phyloP scores from a whole-genome alignment of 2,113 vertebrate species.

The Microcebus lehilahytsara region DNA sequence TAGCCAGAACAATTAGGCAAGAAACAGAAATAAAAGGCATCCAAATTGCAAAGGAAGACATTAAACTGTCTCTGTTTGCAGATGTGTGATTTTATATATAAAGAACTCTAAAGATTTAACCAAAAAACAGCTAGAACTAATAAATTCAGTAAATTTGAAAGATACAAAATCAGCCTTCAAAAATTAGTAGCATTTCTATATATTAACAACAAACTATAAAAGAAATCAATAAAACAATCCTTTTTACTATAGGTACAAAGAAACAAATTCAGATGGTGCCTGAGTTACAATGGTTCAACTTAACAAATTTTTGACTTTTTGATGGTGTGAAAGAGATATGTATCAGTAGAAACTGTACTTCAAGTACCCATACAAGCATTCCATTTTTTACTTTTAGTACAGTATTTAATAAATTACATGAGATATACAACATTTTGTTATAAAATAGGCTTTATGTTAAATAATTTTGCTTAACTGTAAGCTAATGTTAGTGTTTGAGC shows the following conservation, averaged over 20 bases:
- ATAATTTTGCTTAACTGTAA: neutral
- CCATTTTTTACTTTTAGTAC: neutral
- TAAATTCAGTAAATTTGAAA: neutral
- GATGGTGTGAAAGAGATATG: neutral
- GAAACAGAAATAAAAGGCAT: neutral
- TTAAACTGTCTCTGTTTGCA: neutral
- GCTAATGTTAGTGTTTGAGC: neutral
- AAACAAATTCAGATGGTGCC: neutral
- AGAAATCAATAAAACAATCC: neutral
- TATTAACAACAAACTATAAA: neutral
- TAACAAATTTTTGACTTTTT: neutral
- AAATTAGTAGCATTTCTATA: neutral
- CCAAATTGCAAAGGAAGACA: neutral
- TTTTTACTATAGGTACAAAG: neutral
- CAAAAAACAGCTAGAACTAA: neutral
- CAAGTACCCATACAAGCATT: neutral
- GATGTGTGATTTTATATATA: neutral
- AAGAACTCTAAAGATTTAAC: neutral
- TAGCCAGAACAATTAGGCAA: neutral
- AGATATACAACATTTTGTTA: neutral
- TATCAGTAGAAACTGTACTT: neutral
- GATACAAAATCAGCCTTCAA: neutral
- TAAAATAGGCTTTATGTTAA: neutral
- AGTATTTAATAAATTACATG: neutral
- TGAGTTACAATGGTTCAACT: neutral